These are phyloP conservation scores for Lithophane semibrunnea DNA, from an alignment of 2,888 invertebrate genomes.

Conservation along the genomic window DNA sequence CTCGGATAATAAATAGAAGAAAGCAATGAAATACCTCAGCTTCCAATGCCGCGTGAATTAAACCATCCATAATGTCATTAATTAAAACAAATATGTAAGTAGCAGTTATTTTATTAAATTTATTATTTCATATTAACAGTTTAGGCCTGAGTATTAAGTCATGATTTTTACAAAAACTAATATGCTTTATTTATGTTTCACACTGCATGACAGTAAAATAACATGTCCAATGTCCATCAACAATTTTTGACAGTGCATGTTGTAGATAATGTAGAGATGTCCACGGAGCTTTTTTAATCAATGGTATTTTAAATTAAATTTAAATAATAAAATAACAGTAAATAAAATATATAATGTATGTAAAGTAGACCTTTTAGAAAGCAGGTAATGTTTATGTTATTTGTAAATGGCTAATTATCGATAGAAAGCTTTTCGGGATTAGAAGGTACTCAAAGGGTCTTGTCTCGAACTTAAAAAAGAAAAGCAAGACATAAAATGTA, in stretches of 20 bases:
- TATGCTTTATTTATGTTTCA: constrained; percentile 90
- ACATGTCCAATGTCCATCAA: constrained; percentile 89
- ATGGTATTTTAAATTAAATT: constrained; percentile 17
- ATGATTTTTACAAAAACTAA: constrained; percentile 89
- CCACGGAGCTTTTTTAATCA: constrained; percentile 15
- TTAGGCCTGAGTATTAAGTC: constrained; percentile 89
- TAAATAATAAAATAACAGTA: neutral
- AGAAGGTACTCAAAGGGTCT: neutral
- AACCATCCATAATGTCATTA: constrained; percentile 91
- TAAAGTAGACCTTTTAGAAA: neutral
- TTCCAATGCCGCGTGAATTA: constrained; percentile 91
- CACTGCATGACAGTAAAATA: constrained; percentile 90
- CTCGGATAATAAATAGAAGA: constrained; percentile 74
- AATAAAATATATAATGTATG: fast-evolving
- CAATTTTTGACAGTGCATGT: constrained; percentile 84
- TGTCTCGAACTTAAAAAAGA: neutral
- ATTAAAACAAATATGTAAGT: constrained; percentile 86
- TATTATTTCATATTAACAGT: constrained; percentile 87
- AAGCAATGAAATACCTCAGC: constrained; percentile 87
- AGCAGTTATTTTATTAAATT: constrained; percentile 83
- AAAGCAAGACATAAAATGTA: neutral
- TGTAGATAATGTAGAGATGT: constrained; percentile 64
- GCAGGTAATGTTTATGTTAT: neutral
- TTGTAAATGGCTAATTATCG: neutral
- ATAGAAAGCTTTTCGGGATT: neutral